A percentile compares a stretch with the other conserved stretches of the same genome.
These are phyloP conservation scores for Gasterosteus aculeatus DNA, from an alignment of 2,113 vertebrate genomes.

Conservation along the genomic window DNA sequence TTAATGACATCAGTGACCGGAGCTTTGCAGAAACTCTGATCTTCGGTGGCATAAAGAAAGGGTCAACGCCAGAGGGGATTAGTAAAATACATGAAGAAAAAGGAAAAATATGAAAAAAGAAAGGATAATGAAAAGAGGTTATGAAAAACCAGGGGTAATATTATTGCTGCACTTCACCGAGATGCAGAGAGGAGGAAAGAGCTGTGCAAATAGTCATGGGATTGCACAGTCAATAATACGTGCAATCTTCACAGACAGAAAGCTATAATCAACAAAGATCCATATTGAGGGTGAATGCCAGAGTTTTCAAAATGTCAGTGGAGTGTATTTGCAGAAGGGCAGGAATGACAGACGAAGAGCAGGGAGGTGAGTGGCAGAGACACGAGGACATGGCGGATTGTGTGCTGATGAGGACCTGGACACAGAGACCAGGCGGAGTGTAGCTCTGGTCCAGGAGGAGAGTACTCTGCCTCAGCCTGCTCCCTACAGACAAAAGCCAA, in stretches of 20 bases:
- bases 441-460: slow-evolving; percentile 45
- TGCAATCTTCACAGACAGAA: slow-evolving; percentile 78
- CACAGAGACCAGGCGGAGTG: slow-evolving; percentile 68
- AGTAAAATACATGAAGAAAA: slow-evolving; percentile 63
- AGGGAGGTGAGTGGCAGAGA: slow-evolving; percentile 70
- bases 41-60: slow-evolving; percentile 74
- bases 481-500: slow-evolving; percentile 55
- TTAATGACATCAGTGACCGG: slow-evolving; percentile 80
- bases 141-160: slow-evolving; percentile 64
- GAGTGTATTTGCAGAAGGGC: slow-evolving; percentile 82
- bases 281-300: slow-evolving; percentile 82
- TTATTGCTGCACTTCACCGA: slow-evolving; percentile 65
- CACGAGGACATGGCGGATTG: slow-evolving; percentile 63
- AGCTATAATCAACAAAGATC: slow-evolving; percentile 84
- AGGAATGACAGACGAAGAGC: slow-evolving; percentile 81
- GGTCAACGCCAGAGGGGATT: slow-evolving; percentile 63
- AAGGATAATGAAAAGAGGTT: slow-evolving; percentile 66
- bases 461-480: slow-evolving; percentile 55
- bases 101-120: slow-evolving; percentile 58
- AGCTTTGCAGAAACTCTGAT: slow-evolving; percentile 74
- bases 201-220: slow-evolving; percentile 83
- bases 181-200: slow-evolving; percentile 68
- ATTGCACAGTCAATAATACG: slow-evolving; percentile 83
- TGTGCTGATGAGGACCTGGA: slow-evolving; percentile 75
- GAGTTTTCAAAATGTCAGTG: slow-evolving; percentile 84